Percentiles rank a stretch among this genome's conserved stretches.
Evolutionary conservation across 2,113 vertebrate species (phyloP).

Genomic region (Sander lucioperca): DNA sequence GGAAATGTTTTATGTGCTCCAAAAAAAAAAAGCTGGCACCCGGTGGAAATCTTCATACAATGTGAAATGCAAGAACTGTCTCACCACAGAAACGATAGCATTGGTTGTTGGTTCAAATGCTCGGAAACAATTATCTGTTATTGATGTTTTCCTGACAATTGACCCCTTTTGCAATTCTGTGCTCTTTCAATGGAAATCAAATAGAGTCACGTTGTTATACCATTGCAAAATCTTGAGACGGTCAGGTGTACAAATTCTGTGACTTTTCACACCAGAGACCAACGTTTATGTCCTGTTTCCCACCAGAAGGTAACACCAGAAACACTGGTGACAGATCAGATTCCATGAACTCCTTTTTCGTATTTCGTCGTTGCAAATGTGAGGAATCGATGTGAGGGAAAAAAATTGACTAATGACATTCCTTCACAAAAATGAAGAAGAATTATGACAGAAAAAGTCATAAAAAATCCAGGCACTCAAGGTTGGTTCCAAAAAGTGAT

Average conservation of each 20-base stretch:
- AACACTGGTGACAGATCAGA: not conserved
- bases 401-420: not conserved
- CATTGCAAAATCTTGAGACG: not conserved
- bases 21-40: not conserved
- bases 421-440: too few relatives aligned
- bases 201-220: not conserved
- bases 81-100: not conserved
- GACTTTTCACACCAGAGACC: slow-evolving; percentile 5
- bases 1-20: not conserved
- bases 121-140: not conserved
- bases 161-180: too few relatives aligned
- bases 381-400: not conserved
- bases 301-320: not conserved
- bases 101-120: not conserved
- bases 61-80: not conserved
- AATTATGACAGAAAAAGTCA: too few relatives aligned
- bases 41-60: not conserved
- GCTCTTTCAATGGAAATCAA: not conserved
- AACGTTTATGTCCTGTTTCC: slow-evolving; percentile 2
- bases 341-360: not conserved
- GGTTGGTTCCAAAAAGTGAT: too few relatives aligned
- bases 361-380: not conserved
- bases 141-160: not conserved
- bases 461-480: too few relatives aligned
- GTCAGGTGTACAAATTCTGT: not conserved